Percentiles rank a stretch among this genome's conserved stretches.
phyloP scores from a whole-genome alignment of 2,113 vertebrate genomes.

The Lophura nycthemera region DNA sequence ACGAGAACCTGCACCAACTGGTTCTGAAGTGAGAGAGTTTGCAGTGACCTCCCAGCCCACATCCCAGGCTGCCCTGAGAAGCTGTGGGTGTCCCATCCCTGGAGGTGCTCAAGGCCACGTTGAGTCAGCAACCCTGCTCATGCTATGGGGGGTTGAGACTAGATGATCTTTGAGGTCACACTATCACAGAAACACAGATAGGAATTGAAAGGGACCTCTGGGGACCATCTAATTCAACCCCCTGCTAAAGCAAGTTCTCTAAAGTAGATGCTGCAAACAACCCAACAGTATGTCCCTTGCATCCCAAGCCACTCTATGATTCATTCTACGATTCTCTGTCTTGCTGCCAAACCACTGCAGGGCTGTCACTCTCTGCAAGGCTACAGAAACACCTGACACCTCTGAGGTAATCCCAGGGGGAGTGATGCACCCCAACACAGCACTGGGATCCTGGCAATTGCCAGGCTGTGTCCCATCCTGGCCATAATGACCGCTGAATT shows the following conservation, averaged over 20 bases:
- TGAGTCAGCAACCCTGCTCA: too few species aligned
- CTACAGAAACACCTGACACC: fast-evolving
- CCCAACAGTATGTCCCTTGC: too few species aligned
- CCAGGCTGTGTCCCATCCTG: fast-evolving
- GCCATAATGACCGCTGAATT: background rate
- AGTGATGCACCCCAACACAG: background rate
- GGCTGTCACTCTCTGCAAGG: background rate
- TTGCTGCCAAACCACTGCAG: background rate
- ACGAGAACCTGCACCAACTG: background rate
- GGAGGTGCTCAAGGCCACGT: background rate
- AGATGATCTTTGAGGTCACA: background rate
- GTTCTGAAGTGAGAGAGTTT: background rate
- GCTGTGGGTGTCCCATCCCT: background rate
- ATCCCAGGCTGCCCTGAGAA: background rate
- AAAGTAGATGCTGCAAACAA: too few species aligned
- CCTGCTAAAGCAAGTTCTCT: too few species aligned
- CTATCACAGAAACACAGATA: too few species aligned
- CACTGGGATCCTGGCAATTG: fast-evolving
- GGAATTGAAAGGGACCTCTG: too few species aligned
- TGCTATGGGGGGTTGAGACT: background rate
- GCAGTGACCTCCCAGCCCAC: background rate
- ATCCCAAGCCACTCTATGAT: background rate
- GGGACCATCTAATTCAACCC: too few species aligned
- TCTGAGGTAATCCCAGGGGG: background rate
- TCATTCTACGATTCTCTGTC: background rate